Conservation (phyloP, 2,797 vertebrate species). For the Malacoctenus gilli region DNA sequence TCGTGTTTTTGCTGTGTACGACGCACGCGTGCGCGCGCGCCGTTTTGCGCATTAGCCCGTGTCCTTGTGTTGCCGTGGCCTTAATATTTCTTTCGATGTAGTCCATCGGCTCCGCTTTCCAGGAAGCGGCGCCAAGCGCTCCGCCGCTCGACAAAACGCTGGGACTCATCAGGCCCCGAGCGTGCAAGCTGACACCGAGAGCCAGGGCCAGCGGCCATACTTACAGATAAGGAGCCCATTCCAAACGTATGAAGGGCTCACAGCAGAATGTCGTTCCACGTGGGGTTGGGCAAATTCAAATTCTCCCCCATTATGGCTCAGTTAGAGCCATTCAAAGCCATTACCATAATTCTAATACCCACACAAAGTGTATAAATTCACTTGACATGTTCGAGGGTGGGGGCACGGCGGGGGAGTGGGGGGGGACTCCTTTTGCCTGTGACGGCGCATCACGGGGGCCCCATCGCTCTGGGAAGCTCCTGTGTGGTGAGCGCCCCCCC, state of each 20-base stretch:
- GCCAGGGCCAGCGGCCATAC: constrained; percentile 46
- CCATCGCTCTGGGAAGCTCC: constrained; percentile 38
- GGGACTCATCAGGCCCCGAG: constrained; percentile 39
- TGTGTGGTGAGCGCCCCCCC: constrained; percentile 49
- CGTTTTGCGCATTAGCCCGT: constrained; percentile 5
- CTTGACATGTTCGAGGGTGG: constrained; percentile 31
- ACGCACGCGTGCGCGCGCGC: not conserved
- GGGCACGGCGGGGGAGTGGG: too few relatives aligned
- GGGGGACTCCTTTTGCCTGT: constrained; percentile 40
- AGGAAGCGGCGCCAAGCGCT: constrained; percentile 38
- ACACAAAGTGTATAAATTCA: constrained; percentile 47
- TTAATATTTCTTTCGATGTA: constrained; percentile 35
- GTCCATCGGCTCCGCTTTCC: constrained; percentile 31
- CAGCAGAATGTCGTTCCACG: constrained; percentile 7
- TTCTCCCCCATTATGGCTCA: too few relatives aligned
- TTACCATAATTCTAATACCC: constrained; percentile 40
- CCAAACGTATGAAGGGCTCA: constrained; percentile 40
- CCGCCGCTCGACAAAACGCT: constrained; percentile 42
- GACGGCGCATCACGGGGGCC: constrained; percentile 35
- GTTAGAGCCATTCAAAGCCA: not conserved
- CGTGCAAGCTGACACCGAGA: constrained; percentile 37
- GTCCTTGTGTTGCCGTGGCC: constrained; percentile 21
- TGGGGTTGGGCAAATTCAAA: too few relatives aligned
- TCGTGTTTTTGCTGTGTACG: too few relatives aligned
- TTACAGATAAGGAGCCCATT: constrained; percentile 35